These are phyloP conservation scores for Drosophila asahinai DNA, from an alignment of 1,140 invertebrate species.

Conservation along the genomic window DNA sequence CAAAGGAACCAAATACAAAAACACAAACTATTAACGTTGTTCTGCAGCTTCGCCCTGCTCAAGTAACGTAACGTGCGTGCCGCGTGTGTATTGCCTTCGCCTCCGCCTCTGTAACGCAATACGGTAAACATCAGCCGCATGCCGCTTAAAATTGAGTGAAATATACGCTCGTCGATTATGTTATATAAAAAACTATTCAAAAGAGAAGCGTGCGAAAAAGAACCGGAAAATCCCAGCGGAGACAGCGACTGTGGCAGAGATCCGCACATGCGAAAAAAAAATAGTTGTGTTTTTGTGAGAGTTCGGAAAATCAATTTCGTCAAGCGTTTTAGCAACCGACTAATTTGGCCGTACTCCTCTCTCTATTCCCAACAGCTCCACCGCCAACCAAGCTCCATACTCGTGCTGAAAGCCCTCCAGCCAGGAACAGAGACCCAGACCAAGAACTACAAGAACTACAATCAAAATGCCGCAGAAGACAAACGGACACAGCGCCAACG, in stretches of 20 bases:
- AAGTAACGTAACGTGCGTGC: conserved; percentile 10
- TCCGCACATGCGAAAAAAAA: conserved; percentile 24
- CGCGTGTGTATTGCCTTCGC: conserved; percentile 18
- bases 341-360: conserved; percentile 20
- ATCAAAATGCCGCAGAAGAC: conserved; percentile 81
- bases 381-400: conserved; percentile 16
- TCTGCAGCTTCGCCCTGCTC: neutral
- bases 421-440: conserved; percentile 9
- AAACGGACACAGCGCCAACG: conserved; percentile 74
- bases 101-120: neutral
- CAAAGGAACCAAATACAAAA: conserved; percentile 11
- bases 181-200: conserved; percentile 67
- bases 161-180: conserved; percentile 55
- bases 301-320: conserved; percentile 67
- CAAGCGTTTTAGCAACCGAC: conserved; percentile 14
- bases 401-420: conserved; percentile 10
- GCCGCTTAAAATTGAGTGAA: conserved; percentile 21
- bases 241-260: conserved; percentile 32
- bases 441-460: conserved; percentile 23
- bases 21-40: conserved; percentile 3
- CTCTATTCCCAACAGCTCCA: conserved; percentile 41
- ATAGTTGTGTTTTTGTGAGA: conserved; percentile 29
- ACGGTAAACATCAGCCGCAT: conserved; percentile 29
- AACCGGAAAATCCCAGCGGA: conserved; percentile 36
- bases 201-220: conserved; percentile 30